Evolutionary conservation across 1,140 invertebrate genomes (phyloP), one percentile per base, ranked within the genome.

Genomic region (Drosophila tristis): DNA sequence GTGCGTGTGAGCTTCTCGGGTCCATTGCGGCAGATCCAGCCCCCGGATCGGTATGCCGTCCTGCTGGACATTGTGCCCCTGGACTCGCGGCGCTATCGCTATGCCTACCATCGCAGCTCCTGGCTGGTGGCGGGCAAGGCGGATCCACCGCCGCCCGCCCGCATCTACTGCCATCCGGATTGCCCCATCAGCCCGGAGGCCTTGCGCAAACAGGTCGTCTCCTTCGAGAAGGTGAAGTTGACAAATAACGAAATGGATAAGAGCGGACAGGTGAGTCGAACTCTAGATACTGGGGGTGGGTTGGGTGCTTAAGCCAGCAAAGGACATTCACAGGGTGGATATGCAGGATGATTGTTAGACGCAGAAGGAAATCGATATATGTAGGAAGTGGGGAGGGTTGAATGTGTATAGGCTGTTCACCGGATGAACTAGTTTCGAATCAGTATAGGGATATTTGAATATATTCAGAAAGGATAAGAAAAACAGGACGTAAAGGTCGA

Each of bases 201-300:
- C 92, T 94, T 99, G 43, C 93, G 96, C 74, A 99, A 99, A 93
- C 98, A 99, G 93, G 97, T 99, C 77, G 97, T 99, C 78, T 98
- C 98, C 77, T 99, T 99, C 93, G 99, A 99, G 94, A 99, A 99
- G 93, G 97, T 99, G 91, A 99, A 99, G 93, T 95, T 99, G 75
- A 99, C 98, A 90, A 99, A 99, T 93, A 99, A 99, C 93, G 98
- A 99, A 93, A 97, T 99, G 96, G 98, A 99, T 92, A 99, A 98
- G 92, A 97, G 97, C 90, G 98, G 98, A 93, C 98, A 99, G 95
- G 98, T 99, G 93, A 95, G 95, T 93, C 23, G 11, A 25, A 13
- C 15, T 4, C 2, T 5, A 39, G 35, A 9, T 26, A 26, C 15
- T 26, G 13, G 7, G n/a, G 5, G 11, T 2, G n/a, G 2, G 5